Conservation (phyloP, 2,888 invertebrate species). For the Axea sp. region DNA sequence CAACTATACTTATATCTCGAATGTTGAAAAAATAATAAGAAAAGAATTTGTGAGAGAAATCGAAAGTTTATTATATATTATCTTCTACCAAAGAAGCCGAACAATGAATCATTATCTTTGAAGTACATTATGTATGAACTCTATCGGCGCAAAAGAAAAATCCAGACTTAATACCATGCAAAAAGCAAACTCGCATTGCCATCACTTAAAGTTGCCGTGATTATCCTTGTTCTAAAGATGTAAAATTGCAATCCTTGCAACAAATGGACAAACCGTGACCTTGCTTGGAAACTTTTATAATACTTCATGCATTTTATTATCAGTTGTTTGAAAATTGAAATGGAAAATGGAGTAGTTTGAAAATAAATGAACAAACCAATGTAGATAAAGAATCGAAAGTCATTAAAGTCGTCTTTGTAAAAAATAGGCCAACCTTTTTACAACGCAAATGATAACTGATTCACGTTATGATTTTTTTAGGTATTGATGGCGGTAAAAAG, state of each 20-base stretch:
- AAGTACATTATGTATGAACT: constrained; percentile 19
- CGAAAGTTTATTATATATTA: constrained; percentile 48
- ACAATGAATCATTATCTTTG: constrained; percentile 52
- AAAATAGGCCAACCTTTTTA: constrained; percentile 27
- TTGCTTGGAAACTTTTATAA: too few relatives aligned
- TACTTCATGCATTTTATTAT: too few relatives aligned
- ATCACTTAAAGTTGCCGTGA: too few relatives aligned
- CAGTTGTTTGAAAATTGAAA: too few relatives aligned
- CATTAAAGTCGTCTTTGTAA: constrained; percentile 1
- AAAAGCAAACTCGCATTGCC: constrained; percentile 6
- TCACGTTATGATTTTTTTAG: constrained; percentile 72
- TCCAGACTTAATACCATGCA: not conserved
- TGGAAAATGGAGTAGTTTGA: too few relatives aligned
- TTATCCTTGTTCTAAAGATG: too few relatives aligned
- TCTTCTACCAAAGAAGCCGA: constrained; percentile 12
- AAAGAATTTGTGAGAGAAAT: constrained; percentile 50
- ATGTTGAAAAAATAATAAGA: too few relatives aligned
- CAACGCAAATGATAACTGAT: constrained; percentile 10
- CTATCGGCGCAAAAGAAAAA: constrained; percentile 6
- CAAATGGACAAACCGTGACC: too few relatives aligned
- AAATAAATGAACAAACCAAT: not conserved
- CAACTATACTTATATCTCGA: too few relatives aligned
- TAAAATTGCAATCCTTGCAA: too few relatives aligned
- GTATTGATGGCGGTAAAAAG: constrained; percentile 82
- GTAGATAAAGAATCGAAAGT: constrained; percentile 16